Evolutionary conservation across 2,888 invertebrate species (phyloP).

Genomic region (Andrena fulva): DNA sequence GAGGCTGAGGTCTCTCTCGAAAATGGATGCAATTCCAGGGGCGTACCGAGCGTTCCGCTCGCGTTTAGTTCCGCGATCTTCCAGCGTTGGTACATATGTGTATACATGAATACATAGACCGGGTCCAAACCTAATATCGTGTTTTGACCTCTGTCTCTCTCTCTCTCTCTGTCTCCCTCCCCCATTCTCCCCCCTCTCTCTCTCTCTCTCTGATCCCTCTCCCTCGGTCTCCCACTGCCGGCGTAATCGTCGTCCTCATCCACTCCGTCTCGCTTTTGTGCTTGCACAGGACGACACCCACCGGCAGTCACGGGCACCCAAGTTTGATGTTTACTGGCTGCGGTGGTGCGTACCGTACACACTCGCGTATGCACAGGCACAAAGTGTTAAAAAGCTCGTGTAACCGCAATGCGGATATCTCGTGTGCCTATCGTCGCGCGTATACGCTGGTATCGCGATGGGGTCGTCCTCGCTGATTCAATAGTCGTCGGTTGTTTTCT

Average conservation of each 20-base stretch:
- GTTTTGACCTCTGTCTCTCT: conserved; percentile 58
- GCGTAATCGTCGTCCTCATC: conserved; percentile 46
- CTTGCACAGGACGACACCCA: conserved; percentile 63
- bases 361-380: conserved; percentile 47
- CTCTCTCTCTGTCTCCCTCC: conserved; percentile 8
- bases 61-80: conserved; percentile 70
- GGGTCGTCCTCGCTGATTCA: conserved; percentile 29
- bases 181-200: background rate
- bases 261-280: conserved; percentile 48
- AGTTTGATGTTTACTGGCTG: conserved; percentile 68
- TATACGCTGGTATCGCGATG: conserved; percentile 2
- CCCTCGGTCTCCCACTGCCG: background rate
- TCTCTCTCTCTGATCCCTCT: background rate
- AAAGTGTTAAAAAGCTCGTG: conserved; percentile 72
- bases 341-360: conserved; percentile 62
- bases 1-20: conserved; percentile 68
- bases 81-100: conserved; percentile 58
- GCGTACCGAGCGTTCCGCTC: conserved; percentile 73
- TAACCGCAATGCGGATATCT: conserved; percentile 78
- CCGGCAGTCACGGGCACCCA: conserved; percentile 60
- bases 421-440: conserved; percentile 51
- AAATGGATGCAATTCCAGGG: conserved; percentile 74
- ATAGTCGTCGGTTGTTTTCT: conserved; percentile 42
- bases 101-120: conserved; percentile 49
- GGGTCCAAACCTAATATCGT: conserved; percentile 72